These are phyloP conservation scores for Ascaphus truei DNA, from an alignment of 2,113 vertebrate genomes.

Conservation along the genomic window DNA sequence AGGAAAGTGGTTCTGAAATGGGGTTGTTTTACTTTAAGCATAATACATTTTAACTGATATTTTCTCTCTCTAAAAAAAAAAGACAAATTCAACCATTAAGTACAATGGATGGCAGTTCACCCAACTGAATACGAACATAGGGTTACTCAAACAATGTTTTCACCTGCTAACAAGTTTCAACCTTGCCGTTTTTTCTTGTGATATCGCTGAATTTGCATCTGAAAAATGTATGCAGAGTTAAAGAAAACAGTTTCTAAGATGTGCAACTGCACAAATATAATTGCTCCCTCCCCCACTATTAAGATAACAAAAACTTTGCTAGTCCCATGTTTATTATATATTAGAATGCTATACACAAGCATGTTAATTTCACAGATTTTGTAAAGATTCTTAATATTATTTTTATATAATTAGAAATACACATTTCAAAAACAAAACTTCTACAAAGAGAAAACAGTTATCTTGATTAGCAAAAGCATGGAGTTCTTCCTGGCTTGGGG, in stretches of 20 bases:
- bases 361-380: slow-evolving; percentile 99
- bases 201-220: slow-evolving; percentile 61
- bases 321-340: slow-evolving; percentile 90
- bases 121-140: slow-evolving; percentile 64
- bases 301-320: slow-evolving; percentile 87
- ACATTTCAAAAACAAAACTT: slow-evolving; percentile 97
- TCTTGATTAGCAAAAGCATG: slow-evolving; percentile 93
- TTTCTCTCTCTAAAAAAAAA: slow-evolving; percentile 51
- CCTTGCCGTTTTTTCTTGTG: slow-evolving; percentile 65
- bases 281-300: slow-evolving; percentile 79
- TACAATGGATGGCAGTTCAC: slow-evolving; percentile 70
- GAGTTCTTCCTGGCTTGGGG: slow-evolving; percentile 92
- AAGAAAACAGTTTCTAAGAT: slow-evolving; percentile 72
- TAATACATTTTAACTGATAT: slow-evolving; percentile 1
- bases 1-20: slow-evolving; percentile 51
- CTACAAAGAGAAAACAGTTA: slow-evolving; percentile 98
- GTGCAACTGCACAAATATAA: slow-evolving; percentile 90
- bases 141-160: slow-evolving; percentile 54
- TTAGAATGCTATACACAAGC: slow-evolving; percentile 99
- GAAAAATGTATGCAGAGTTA: slow-evolving; percentile 67
- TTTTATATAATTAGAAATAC: slow-evolving; percentile 99
- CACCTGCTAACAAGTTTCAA: slow-evolving; percentile 56
- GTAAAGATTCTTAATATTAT: slow-evolving; percentile 98
- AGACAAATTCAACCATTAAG: slow-evolving; percentile 67
- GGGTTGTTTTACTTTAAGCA: neutral